A percentile compares a stretch with the other conserved stretches of the same genome.
Conservation (phyloP, 35 echinoderm and acorn worm genomes). For the Diadema setosum region DNA sequence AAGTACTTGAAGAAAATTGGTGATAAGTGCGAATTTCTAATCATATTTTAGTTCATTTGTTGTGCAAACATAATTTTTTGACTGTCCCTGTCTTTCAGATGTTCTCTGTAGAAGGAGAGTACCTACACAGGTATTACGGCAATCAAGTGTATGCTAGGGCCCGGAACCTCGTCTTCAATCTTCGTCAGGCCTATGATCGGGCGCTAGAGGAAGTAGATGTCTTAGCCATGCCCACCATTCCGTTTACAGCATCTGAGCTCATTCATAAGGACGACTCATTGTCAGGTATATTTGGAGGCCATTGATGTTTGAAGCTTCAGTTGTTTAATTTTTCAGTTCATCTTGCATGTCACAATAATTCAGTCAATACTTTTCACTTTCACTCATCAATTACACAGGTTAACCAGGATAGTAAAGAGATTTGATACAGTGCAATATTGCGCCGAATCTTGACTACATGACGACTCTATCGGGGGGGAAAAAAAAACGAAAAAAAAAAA, state of each 20-base stretch:
- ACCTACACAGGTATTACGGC: neutral
- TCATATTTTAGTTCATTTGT: neutral
- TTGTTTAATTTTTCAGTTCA: no score
- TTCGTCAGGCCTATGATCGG: neutral
- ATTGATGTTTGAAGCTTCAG: no score
- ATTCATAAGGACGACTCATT: neutral
- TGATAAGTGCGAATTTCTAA: neutral
- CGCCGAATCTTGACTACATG: no score
- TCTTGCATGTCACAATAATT: no score
- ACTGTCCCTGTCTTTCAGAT: neutral
- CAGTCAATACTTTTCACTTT: no score
- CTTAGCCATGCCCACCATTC: neutral
- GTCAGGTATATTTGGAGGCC: neutral
- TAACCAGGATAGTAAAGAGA: no score
- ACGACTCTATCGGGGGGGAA: no score
- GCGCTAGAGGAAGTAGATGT: neutral
- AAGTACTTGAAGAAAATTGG: no score
- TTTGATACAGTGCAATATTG: no score
- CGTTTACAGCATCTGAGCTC: neutral
- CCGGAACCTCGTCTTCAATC: neutral
- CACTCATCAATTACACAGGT: no score
- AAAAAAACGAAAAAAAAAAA: no score
- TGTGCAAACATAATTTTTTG: no score
- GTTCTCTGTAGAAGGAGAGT: neutral
- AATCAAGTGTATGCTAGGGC: neutral